Evolutionary conservation across 2,797 vertebrate genomes (phyloP).

Genomic region (Tragelaphus oryx): DNA sequence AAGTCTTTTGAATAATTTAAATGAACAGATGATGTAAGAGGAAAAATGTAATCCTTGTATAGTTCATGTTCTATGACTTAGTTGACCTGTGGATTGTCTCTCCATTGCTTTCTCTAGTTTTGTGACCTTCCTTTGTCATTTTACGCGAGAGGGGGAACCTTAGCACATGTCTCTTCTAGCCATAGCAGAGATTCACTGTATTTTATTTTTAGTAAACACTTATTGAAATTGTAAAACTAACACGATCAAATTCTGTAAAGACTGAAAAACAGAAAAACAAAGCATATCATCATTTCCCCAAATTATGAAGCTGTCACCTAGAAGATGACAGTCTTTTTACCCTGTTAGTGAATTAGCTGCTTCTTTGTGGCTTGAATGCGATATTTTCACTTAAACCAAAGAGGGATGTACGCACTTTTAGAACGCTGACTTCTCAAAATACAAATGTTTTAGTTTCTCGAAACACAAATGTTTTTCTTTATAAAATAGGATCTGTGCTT

Average conservation of each 20-base stretch:
- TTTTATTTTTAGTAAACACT: not conserved
- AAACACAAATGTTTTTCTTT: not conserved
- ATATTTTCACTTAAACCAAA: not conserved
- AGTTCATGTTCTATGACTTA: not conserved
- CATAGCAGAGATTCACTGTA: not conserved
- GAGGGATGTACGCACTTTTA: not conserved
- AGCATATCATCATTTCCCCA: not conserved
- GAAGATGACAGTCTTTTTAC: not conserved
- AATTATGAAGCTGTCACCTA: too few relatives aligned
- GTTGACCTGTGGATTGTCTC: not conserved
- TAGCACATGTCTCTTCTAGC: not conserved
- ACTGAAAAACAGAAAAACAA: not conserved
- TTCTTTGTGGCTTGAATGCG: not conserved
- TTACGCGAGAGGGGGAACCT: not conserved
- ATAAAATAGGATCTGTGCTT: not conserved
- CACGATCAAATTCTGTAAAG: not conserved
- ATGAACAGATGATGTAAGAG: not conserved
- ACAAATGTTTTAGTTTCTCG: not conserved
- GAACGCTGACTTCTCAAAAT: not conserved
- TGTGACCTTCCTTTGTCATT: not conserved
- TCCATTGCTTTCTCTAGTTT: not conserved
- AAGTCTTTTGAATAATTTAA: not conserved
- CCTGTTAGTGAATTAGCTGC: accelerated
- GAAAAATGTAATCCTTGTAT: not conserved
- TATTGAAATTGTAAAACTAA: not conserved